Evolutionary conservation across 2,797 vertebrate species (phyloP).

Genomic region (Cossypha dichroa): DNA sequence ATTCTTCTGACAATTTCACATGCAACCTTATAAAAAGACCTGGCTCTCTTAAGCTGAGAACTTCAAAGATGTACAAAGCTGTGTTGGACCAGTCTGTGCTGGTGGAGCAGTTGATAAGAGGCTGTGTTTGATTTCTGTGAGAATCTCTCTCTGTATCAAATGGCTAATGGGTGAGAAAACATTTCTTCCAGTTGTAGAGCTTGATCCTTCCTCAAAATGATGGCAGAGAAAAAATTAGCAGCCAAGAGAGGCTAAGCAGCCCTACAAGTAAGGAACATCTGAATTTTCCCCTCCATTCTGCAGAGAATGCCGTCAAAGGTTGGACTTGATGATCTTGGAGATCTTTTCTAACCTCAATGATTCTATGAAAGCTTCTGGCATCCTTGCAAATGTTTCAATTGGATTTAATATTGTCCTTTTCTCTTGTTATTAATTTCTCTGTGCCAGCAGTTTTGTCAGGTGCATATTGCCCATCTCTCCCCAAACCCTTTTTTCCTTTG

Average conservation of each 20-base stretch:
- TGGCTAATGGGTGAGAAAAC: not conserved
- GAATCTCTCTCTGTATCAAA: not conserved
- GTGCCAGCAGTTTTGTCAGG: not conserved
- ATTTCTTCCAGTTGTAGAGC: not conserved
- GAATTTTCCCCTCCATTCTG: not conserved
- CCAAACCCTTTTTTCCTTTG: not conserved
- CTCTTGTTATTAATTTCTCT: not conserved
- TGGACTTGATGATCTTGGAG: not conserved
- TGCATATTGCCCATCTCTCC: not conserved
- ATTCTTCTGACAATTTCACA: slow-evolving; percentile 46
- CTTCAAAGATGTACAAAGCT: slow-evolving; percentile 45
- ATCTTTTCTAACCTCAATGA: not conserved
- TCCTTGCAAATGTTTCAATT: not conserved
- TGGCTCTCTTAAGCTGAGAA: slow-evolving; percentile 23
- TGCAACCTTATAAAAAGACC: slow-evolving; percentile 63
- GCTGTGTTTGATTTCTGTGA: slow-evolving; percentile 2
- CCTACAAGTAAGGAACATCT: not conserved
- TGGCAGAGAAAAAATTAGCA: not conserved
- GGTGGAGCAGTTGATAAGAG: not conserved
- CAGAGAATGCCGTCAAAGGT: not conserved
- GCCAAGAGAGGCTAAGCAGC: not conserved
- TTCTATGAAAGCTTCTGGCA: not conserved
- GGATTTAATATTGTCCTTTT: not conserved
- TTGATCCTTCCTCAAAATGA: not conserved
- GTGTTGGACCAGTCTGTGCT: not conserved